Evolutionary conservation across 2,888 invertebrate genomes (phyloP).

Genomic region (Dastarcus helophoroides): DNA sequence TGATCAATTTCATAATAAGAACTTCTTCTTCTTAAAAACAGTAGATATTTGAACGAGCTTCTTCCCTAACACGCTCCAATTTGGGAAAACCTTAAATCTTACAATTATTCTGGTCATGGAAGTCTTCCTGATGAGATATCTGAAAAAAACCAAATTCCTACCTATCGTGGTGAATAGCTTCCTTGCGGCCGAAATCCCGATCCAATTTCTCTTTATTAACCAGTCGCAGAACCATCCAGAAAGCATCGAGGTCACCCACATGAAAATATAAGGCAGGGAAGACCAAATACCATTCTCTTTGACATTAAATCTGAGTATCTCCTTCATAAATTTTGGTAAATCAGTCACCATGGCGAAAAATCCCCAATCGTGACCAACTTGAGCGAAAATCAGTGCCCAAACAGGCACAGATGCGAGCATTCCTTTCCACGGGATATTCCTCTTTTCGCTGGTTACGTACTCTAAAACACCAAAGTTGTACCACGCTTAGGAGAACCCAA

Average conservation of each 20-base stretch:
- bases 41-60: no score
- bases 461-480: background rate
- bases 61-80: no score
- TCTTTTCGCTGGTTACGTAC: constrained; percentile 5
- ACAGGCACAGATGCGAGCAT: constrained; percentile 59
- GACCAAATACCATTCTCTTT: constrained; percentile 51
- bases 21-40: no score
- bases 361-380: constrained; percentile 59
- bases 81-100: no score
- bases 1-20: no score
- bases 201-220: constrained; percentile 46
- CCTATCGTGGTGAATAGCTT: constrained; percentile 59
- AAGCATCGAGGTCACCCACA: constrained; percentile 52
- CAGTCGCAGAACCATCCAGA: constrained; percentile 60
- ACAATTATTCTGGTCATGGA: no score
- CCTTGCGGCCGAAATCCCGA: constrained; percentile 45
- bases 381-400: constrained; percentile 64
- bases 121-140: no score
- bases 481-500: background rate
- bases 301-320: constrained; percentile 54
- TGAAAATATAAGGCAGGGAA: constrained; percentile 52
- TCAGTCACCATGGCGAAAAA: constrained; percentile 61
- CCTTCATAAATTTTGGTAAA: constrained; percentile 59
- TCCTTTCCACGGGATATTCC: constrained; percentile 44
- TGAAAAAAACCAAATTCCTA: constrained; percentile 30